Percentiles rank a stretch among this genome's conserved stretches.
Conservation (phyloP, 2,113 vertebrate species). For the Zosterops hypoxanthus region DNA sequence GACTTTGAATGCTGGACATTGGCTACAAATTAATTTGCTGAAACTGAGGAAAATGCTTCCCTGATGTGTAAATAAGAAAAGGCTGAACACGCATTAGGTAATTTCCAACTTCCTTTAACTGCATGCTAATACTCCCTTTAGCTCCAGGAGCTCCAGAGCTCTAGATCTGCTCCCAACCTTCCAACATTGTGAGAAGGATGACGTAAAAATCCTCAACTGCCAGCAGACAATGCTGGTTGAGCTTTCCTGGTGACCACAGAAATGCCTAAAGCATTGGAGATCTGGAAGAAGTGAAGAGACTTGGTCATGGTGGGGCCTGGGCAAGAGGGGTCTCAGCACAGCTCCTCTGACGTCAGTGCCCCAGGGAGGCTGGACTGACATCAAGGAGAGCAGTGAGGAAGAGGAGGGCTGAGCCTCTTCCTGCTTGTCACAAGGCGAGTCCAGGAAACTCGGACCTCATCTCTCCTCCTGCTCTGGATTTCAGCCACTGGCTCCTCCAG, state of each 20-base stretch:
- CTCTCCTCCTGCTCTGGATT: conserved; percentile 45
- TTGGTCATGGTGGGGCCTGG: background rate
- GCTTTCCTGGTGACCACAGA: background rate
- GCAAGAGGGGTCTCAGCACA: background rate
- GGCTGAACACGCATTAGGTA: background rate
- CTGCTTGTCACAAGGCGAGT: background rate
- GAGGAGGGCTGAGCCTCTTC: conserved; percentile 29
- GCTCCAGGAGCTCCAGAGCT: background rate
- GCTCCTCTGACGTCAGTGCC: background rate
- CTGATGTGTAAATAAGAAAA: conserved; percentile 50
- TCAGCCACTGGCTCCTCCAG: background rate
- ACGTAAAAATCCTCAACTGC: background rate
- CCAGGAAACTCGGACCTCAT: background rate
- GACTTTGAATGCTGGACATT: background rate
- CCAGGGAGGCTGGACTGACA: background rate
- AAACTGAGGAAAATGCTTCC: conserved; percentile 49
- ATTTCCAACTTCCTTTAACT: background rate
- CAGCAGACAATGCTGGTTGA: background rate
- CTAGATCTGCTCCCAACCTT: background rate
- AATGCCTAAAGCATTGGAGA: background rate
- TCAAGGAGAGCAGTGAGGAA: background rate
- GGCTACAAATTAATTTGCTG: background rate
- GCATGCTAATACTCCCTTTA: background rate
- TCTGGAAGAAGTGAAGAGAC: background rate
- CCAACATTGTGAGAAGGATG: background rate